These are phyloP conservation scores for Sebastes jordani DNA, from an alignment of 2,797 vertebrate genomes.

Conservation along the genomic window DNA sequence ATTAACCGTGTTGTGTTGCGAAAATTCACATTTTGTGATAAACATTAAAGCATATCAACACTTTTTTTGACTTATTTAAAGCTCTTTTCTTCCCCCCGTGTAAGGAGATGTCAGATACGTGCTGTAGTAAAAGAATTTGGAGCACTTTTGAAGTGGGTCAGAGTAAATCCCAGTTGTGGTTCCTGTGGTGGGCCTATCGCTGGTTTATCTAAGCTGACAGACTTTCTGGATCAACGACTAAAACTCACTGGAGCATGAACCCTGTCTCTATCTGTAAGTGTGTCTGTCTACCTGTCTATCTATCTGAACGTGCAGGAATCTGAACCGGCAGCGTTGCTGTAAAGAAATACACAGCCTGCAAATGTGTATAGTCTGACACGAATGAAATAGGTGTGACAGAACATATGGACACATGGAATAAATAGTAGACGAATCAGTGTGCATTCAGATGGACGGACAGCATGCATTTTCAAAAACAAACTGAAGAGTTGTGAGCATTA, in stretches of 20 bases:
- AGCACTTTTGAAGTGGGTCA: conserved; percentile 30
- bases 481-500: background rate
- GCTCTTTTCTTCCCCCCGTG: background rate
- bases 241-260: conserved; percentile 28
- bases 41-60: background rate
- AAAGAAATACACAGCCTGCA: background rate
- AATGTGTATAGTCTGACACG: background rate
- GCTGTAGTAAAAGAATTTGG: conserved; percentile 3
- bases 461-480: background rate
- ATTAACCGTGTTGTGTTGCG: background rate
- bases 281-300: background rate
- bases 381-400: background rate
- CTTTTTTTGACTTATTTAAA: background rate
- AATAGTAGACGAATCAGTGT: background rate
- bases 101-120: background rate
- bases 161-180: conserved; percentile 29
- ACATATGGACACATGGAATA: background rate
- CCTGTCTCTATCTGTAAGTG: background rate
- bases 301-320: background rate
- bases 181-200: conserved; percentile 10
- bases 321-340: background rate
- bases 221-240: conserved; percentile 43
- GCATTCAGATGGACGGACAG: background rate
- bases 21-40: background rate
- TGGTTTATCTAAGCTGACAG: conserved; percentile 44